These are phyloP conservation scores for Plectropomus leopardus DNA, from an alignment of 2,113 vertebrate species.

Conservation along the genomic window DNA sequence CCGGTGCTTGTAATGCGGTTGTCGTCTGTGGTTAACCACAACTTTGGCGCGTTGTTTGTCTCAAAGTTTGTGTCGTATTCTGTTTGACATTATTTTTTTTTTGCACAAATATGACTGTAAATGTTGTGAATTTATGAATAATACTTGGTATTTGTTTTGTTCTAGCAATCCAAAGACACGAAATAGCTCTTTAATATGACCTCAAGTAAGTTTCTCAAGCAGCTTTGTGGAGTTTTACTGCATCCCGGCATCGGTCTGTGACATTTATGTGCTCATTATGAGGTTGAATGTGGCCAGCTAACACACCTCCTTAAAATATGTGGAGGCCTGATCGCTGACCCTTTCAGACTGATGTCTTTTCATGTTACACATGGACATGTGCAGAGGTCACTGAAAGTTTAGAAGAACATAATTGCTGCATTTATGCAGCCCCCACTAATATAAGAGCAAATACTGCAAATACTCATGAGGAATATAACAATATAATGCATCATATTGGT, in stretches of 20 bases:
- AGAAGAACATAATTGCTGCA: not conserved
- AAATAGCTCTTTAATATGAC: not conserved
- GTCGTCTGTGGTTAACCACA: slow-evolving; percentile 21
- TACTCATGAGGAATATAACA: not conserved
- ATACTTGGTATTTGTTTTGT: not conserved
- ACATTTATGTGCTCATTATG: not conserved
- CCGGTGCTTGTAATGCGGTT: slow-evolving; percentile 21
- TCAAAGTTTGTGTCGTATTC: not conserved
- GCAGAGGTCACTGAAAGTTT: not conserved
- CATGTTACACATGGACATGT: not conserved
- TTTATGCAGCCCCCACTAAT: not conserved
- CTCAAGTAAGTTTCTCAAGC: not conserved
- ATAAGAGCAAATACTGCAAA: not conserved
- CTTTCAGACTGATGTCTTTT: not conserved
- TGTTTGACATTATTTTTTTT: not conserved
- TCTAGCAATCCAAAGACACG: not conserved
- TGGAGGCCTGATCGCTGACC: not conserved
- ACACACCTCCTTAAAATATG: not conserved
- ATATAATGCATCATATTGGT: not conserved
- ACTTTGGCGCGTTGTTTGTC: slow-evolving; percentile 23
- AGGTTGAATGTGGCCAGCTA: not conserved
- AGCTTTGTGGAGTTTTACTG: not conserved
- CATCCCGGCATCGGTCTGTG: not conserved
- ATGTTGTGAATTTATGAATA: not conserved
- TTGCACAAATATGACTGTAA: not conserved